Evolutionary conservation across 1,140 invertebrate species (phyloP).

Genomic region (Achroia grisella): DNA sequence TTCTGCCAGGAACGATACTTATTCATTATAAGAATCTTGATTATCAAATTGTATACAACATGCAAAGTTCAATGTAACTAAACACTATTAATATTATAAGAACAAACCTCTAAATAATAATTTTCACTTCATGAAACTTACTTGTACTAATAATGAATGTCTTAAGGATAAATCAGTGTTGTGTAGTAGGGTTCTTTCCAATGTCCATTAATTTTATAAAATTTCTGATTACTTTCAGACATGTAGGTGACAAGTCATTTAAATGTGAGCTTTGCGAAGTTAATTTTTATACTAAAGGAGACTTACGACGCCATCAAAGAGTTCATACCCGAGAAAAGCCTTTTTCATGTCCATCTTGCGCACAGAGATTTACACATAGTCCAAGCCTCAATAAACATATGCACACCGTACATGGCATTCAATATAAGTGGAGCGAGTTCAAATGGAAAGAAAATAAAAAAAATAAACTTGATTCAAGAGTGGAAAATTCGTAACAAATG

Average conservation of each 20-base stretch:
- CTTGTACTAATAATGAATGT: too few species aligned
- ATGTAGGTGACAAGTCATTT: slow-evolving; percentile 58
- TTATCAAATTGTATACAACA: too few species aligned
- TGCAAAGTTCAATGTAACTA: too few species aligned
- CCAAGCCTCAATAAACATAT: slow-evolving; percentile 67
- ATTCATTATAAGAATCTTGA: too few species aligned
- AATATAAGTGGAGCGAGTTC: slow-evolving; percentile 55
- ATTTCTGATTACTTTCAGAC: slow-evolving; percentile 30
- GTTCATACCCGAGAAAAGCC: slow-evolving; percentile 75
- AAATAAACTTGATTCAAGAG: slow-evolving; percentile 1
- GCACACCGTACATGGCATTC: slow-evolving; percentile 50
- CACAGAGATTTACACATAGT: slow-evolving; percentile 67
- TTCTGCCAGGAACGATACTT: too few species aligned
- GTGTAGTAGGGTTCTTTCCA: too few species aligned
- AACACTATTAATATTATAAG: too few species aligned
- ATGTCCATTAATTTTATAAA: too few species aligned
- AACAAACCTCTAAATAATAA: too few species aligned
- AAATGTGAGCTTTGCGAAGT: slow-evolving; percentile 58
- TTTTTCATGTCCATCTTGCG: slow-evolving; percentile 73
- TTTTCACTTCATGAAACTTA: too few species aligned
- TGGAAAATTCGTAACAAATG: slow-evolving; percentile 11
- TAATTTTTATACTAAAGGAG: slow-evolving; percentile 55
- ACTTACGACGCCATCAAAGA: slow-evolving; percentile 61
- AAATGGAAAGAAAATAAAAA: slow-evolving; percentile 29
- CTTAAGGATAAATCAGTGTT: too few species aligned